Base-by-base conservation (phyloP, 1,140 invertebrate species). In the Tetragnatha versicolor region DNA sequence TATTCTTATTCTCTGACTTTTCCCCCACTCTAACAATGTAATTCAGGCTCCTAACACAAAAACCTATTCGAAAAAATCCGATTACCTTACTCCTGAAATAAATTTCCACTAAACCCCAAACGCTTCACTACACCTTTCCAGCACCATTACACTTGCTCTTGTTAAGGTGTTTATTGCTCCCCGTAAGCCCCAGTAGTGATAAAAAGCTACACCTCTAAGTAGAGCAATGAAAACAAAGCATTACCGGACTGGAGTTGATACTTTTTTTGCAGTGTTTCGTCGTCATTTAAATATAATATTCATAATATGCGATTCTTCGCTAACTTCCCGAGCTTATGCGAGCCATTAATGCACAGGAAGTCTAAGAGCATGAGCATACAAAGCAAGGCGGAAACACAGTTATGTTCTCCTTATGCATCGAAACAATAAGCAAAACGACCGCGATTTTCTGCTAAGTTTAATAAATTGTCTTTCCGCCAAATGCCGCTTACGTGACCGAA, bases 371-470 rank as follows among this genome's bases (percentile, higher is more conserved):
- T 27, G 37, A 33, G 33, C 20, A 58, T 73, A 58, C 45, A 60
- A 70, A 70, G 45, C 31, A 33, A 31, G 45, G 45, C 39, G 49
- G 42, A 70, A 70, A 70, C 55, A 35, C 51, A 73, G 69, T 73
- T 73, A 73, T 73, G 27, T 60, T 42, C 37, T 60, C 53, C 60
- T 73, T 73, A 73, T 60, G 35, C n/a, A 60, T 55, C 17, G 51
- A 70, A 68, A 68, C 65, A 68, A 68, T 68, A 35, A 68, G 25
- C 42, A 70, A 73, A 60, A 73, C 37, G 35, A 60, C 35, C 35
- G 53, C 53, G 53, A 60, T 73, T 73, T 73, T 42, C 69, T 73
- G 69, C 69, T 76, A 76, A 63, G 58, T 76, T 76, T 76, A 76
- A 76, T 76, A 76, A 76, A 76, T 76, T 76, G 60, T 65, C 72